Evolutionary conservation across 2,888 invertebrate species (phyloP), one percentile per base, ranked within the genome.

Genomic region (Eupeodes latifasciatus): DNA sequence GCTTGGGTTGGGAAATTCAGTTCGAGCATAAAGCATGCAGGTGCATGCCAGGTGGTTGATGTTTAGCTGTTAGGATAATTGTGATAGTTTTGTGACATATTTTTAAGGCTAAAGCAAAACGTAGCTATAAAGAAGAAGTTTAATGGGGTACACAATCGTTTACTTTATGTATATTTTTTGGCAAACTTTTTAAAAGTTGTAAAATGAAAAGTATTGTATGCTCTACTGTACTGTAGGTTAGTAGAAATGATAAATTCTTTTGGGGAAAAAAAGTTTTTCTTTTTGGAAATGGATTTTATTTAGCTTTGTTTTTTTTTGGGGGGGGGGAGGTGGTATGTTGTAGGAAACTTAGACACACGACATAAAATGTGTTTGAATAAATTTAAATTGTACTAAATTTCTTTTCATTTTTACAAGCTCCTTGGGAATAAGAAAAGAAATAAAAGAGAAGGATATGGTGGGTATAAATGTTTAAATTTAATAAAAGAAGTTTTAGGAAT

Each of bases 51-150:
- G 77, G 55, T 81, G 77, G 66, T 72, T 66, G 47, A 78, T 77
- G 81, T 66, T 53, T 64, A 72, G 72, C 77, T 77, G 71, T 64
- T 72, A 64, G 72, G 55, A 81, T 78, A 85, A 85, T 81, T 85
- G 85, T 78, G 53, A 74, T 77, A 81, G 85, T 85, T 81, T 85
- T 81, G 71, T 51, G 74, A 81, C 66, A 79, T 62, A 69, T 74
- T 79, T 83, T 72, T 66, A 5, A n/a, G 44, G n/a, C 14, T 16
- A 11, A 6, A n/a, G 34, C 67, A 49, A 55, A 27, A 40, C 5
- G 5, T 11, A 69, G 7, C 36, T 19, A 55, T 53, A 71, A 55
- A 19, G 53, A 53, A 72, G n/a, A 57, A 59, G 72, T 59, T 72
- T 59, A 59, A 72, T 72, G 44, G 72, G 72, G 59, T 72, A 34